A percentile compares a stretch with the other conserved stretches of the same genome.
These are phyloP conservation scores for Rhynchopsitta pachyrhyncha DNA, from an alignment of 2,113 vertebrate genomes.

Conservation along the genomic window DNA sequence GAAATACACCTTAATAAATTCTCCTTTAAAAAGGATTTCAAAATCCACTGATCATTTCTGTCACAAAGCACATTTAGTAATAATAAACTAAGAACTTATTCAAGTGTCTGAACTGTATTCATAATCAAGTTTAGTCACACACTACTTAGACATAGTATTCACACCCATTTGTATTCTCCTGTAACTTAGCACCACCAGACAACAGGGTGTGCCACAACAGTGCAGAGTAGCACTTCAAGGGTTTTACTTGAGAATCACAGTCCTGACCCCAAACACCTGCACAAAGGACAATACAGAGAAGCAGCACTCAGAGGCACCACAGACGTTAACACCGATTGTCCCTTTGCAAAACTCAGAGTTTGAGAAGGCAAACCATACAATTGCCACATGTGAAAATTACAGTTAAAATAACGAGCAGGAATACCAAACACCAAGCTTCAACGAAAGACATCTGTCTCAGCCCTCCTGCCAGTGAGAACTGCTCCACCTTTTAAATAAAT, in stretches of 20 bases:
- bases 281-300: not conserved
- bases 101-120: not conserved
- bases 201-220: not conserved
- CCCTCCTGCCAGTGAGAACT: not conserved
- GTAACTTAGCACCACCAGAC: not conserved
- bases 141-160: not conserved
- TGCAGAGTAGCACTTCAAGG: accelerated
- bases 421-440: not conserved
- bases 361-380: not conserved
- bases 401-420: not conserved
- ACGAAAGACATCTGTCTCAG: not conserved
- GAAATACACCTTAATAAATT: not conserved
- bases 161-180: not conserved
- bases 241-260: not conserved
- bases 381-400: not conserved
- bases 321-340: not conserved
- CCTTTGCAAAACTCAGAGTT: not conserved
- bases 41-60: not conserved
- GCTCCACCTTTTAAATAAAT: not conserved
- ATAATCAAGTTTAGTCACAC: not conserved
- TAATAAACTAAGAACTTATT: not conserved
- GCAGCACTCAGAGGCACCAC: not conserved
- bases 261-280: not conserved
- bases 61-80: not conserved
- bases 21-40: not conserved